phyloP scores from a whole-genome alignment of 53 echinoderm and acorn worm species.

The Stichopus horrens region DNA sequence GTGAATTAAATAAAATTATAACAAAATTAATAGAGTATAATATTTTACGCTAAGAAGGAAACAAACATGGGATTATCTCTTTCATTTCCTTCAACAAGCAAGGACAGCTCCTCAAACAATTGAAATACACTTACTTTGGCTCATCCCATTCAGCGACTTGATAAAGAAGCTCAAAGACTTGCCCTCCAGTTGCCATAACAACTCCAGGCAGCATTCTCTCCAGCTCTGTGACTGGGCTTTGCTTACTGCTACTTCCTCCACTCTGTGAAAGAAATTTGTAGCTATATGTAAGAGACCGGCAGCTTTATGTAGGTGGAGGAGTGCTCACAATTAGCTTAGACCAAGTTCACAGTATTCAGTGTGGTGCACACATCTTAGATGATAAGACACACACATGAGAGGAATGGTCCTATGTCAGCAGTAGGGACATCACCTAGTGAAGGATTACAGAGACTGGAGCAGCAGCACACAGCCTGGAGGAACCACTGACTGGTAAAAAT shows the following conservation, averaged over 20 bases:
- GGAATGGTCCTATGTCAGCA: too few relatives aligned
- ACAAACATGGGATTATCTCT: not conserved
- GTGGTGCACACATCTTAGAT: too few relatives aligned
- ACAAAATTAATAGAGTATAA: not conserved
- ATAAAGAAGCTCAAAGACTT: slow-evolving; percentile 97
- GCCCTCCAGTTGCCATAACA: slow-evolving; percentile 99
- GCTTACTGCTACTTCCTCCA: slow-evolving; percentile 30
- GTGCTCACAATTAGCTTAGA: too few relatives aligned
- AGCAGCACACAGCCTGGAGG: too few relatives aligned
- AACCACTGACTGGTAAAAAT: too few relatives aligned
- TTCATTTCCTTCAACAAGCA: not conserved
- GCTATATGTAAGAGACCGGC: too few relatives aligned
- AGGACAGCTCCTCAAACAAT: not conserved
- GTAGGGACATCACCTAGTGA: too few relatives aligned
- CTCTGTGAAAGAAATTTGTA: not conserved
- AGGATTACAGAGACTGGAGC: too few relatives aligned
- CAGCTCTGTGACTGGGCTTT: slow-evolving; percentile 67
- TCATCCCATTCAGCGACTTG: slow-evolving; percentile 93
- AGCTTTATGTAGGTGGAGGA: too few relatives aligned
- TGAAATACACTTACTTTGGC: slow-evolving; percentile 61
- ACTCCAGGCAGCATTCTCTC: slow-evolving; percentile 94
- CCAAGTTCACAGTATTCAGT: too few relatives aligned
- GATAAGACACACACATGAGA: too few relatives aligned
- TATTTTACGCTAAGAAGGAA: not conserved
- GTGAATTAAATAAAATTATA: too few relatives aligned